Base-by-base conservation (phyloP, 2,888 invertebrate species). In the Heteromyza rotundicornis region DNA sequence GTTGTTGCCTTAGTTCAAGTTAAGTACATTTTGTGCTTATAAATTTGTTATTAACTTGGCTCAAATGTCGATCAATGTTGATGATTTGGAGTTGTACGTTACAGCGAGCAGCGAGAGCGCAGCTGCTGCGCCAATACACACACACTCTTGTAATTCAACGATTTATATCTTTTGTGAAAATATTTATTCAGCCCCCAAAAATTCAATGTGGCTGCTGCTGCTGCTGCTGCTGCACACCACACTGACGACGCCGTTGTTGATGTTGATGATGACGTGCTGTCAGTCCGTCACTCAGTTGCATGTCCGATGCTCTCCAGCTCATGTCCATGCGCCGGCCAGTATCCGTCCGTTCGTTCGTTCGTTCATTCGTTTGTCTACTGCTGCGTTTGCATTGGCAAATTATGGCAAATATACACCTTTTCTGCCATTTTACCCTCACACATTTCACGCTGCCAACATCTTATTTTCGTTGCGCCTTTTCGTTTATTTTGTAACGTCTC, bases 381-480 rank as follows among this genome's bases (percentile, higher is more conserved):
- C 63, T 69, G 73, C 72, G 70, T 76, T 69, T 70, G 71, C 69
- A 75, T 71, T 76, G 78, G 75, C 75, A 78, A 77, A 78, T 78
- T 77, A 77, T 78, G 76, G 74, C 75, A 75, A 75, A 76, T 76
- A 77, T 78, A 77, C 78, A 78, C 78, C 77, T 78, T 74, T 17
- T 17, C 17, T 47, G 5, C 47, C 2, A 47, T 47, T 47, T 47
- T 47, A 12, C 5, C 40, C 40, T 40, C n/a, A 8, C 40, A 8
- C 2, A 47, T 47, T 47, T 47, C 19, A 12, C 5, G 10, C 40
- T 40, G 2, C 8, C 40, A 40, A 40, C 40, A 40, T 40, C 40
- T 40, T 40, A 7, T n/a, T 40, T 40, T 40, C 27, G n/a, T n/a
- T n/a, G n/a, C n/a, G n/a, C n/a, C n/a, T n/a, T n/a, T n/a, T n/a